Percentiles rank a stretch among this genome's conserved stretches.
These are phyloP conservation scores for Sitodiplosis mosellana DNA, from an alignment of 1,140 invertebrate species.

Conservation along the genomic window DNA sequence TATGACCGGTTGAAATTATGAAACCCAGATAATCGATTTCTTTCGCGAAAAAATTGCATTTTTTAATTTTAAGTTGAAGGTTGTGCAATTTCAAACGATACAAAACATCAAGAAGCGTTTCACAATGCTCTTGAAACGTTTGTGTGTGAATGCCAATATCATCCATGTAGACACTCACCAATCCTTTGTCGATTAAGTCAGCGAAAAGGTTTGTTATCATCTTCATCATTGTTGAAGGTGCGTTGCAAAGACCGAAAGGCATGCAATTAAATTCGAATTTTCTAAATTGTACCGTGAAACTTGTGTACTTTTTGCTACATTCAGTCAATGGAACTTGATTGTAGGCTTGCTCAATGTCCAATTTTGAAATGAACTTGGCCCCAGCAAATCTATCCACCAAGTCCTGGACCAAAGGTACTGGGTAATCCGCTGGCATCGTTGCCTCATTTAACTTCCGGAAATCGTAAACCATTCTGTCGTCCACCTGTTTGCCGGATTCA, in stretches of 20 bases:
- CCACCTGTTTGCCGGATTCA: no score
- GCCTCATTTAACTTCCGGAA: conserved; percentile 14
- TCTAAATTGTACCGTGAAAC: conserved; percentile 19
- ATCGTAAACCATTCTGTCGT: no score
- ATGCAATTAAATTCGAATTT: conserved; percentile 12
- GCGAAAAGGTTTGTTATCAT: conserved; percentile 21
- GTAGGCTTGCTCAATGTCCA: conserved; percentile 13
- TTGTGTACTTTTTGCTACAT: conserved; percentile 16
- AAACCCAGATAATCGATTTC: conserved; percentile 14
- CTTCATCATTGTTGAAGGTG: conserved; percentile 5
- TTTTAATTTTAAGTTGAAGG: conserved; percentile 10
- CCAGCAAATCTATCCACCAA: conserved; percentile 8
- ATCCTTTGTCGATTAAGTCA: no score
- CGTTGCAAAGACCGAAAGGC: conserved; percentile 11
- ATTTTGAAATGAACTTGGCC: conserved; percentile 8
- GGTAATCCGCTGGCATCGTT: conserved; percentile 15
- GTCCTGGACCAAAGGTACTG: conserved; percentile 10
- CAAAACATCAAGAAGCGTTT: conserved; percentile 1
- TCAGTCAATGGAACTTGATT: conserved; percentile 8
- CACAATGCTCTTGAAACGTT: conserved; percentile 3
- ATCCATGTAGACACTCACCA: conserved; percentile 8
- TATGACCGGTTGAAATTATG: conserved; percentile 6
- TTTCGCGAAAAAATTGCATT: conserved; percentile 9
- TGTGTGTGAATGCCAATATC: conserved; percentile 5
- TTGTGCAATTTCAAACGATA: conserved; percentile 2